Evolutionary conservation across 2,113 vertebrate species (phyloP).

Genomic region (Anguilla rostrata): DNA sequence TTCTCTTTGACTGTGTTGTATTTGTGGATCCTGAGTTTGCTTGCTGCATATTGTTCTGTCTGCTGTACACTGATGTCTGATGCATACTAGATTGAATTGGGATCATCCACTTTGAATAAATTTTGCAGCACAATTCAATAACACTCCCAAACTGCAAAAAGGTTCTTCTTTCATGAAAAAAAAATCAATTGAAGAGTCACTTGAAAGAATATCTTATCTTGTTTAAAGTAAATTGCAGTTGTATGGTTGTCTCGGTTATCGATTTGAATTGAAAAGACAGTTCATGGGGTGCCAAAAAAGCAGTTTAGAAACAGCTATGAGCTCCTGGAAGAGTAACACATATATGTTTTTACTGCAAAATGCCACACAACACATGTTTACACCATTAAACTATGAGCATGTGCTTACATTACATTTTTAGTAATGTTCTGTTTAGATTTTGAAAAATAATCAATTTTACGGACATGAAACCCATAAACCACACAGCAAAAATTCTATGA

Average conservation of each 20-base stretch:
- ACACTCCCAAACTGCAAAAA: background rate
- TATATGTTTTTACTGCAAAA: background rate
- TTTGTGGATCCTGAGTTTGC: constrained; percentile 29
- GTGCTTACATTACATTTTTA: background rate
- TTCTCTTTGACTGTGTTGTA: constrained; percentile 15
- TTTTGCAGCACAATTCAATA: constrained; percentile 38
- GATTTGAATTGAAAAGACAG: constrained; percentile 27
- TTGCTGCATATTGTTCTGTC: constrained; percentile 22
- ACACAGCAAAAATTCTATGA: background rate
- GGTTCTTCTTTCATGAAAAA: constrained; percentile 7
- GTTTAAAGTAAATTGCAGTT: constrained; percentile 36
- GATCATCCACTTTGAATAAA: constrained; percentile 34
- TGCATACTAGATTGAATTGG: constrained; percentile 28
- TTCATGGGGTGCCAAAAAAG: background rate
- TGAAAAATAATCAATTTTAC: background rate
- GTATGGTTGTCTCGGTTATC: constrained; percentile 29
- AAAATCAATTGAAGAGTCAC: constrained; percentile 40
- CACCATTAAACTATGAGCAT: background rate
- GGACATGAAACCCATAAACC: background rate
- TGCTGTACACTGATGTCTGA: constrained; percentile 26
- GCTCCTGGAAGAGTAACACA: background rate
- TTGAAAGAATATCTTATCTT: constrained; percentile 35
- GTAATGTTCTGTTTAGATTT: background rate
- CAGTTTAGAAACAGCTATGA: background rate
- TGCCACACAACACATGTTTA: background rate